phyloP scores from a whole-genome alignment of 1,140 invertebrate genomes.

The Cydia amplana region DNA sequence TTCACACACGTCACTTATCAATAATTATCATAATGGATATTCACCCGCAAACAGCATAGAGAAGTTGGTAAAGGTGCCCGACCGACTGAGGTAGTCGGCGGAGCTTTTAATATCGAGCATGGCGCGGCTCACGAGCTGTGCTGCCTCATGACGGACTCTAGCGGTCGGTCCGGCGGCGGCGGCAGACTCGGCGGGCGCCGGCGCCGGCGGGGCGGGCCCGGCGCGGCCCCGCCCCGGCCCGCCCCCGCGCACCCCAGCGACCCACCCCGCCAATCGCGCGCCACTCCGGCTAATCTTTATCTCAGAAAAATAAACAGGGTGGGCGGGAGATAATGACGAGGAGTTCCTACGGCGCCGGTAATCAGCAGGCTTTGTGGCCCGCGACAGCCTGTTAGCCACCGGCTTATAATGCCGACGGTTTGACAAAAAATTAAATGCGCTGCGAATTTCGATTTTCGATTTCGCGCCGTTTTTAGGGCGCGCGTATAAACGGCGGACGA shows the following conservation, averaged over 20 bases:
- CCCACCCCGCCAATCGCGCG: slow-evolving; percentile 71
- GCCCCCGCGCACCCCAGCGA: slow-evolving; percentile 53
- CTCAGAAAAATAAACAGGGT: slow-evolving; percentile 76
- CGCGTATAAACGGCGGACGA: slow-evolving; percentile 6
- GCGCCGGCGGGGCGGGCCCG: slow-evolving; percentile 44
- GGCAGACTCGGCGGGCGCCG: slow-evolving; percentile 53
- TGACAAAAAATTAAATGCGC: slow-evolving; percentile 61
- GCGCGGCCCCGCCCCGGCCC: slow-evolving; percentile 46
- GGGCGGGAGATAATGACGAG: slow-evolving; percentile 71
- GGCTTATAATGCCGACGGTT: slow-evolving; percentile 64
- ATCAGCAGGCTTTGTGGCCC: slow-evolving; percentile 72
- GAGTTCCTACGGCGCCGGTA: slow-evolving; percentile 58
- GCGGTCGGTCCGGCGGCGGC: slow-evolving; percentile 52
- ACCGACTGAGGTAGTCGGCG: slow-evolving; percentile 85
- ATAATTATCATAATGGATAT: slow-evolving; percentile 58
- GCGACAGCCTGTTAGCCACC: slow-evolving; percentile 66
- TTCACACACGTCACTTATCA: slow-evolving; percentile 34
- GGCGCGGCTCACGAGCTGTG: slow-evolving; percentile 48
- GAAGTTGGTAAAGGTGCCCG: slow-evolving; percentile 86
- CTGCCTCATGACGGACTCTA: slow-evolving; percentile 49
- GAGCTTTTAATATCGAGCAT: slow-evolving; percentile 87
- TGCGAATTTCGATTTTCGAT: slow-evolving; percentile 54
- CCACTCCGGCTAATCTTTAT: slow-evolving; percentile 75
- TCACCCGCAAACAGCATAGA: slow-evolving; percentile 87
- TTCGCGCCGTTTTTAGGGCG: slow-evolving; percentile 9